Conservation (phyloP, 2,797 vertebrate species). For the Sciurus vulgaris region DNA sequence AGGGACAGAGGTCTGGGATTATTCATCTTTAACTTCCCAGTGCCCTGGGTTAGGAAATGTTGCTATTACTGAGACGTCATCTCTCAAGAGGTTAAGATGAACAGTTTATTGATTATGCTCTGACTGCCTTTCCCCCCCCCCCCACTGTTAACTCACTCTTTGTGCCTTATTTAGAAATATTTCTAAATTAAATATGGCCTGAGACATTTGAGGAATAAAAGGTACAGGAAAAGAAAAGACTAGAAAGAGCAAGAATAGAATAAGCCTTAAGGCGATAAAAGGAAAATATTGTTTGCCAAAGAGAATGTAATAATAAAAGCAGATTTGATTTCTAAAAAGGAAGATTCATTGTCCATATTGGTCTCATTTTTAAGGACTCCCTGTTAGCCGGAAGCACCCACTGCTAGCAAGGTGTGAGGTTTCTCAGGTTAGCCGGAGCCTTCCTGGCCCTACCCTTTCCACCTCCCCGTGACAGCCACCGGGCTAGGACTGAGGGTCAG, state of each 20-base stretch:
- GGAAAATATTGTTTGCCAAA: neutral
- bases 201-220: neutral
- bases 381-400: neutral
- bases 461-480: rapidly evolving
- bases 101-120: neutral
- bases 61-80: neutral
- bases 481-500: neutral
- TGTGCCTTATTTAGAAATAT: neutral
- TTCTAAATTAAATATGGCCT: neutral
- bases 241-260: neutral
- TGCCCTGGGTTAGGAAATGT: neutral
- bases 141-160: neutral
- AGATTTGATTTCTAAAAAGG: neutral
- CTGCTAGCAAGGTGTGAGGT: neutral
- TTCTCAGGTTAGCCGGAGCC: neutral
- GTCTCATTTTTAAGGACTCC: neutral
- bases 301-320: neutral
- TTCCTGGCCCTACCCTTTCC: neutral
- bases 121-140: neutral
- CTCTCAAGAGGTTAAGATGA: neutral
- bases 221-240: neutral
- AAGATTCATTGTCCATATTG: neutral
- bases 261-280: neutral
- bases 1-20: neutral
- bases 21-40: neutral